These are phyloP conservation scores for Planococcus citri DNA, from an alignment of 1,140 invertebrate species.

Conservation along the genomic window DNA sequence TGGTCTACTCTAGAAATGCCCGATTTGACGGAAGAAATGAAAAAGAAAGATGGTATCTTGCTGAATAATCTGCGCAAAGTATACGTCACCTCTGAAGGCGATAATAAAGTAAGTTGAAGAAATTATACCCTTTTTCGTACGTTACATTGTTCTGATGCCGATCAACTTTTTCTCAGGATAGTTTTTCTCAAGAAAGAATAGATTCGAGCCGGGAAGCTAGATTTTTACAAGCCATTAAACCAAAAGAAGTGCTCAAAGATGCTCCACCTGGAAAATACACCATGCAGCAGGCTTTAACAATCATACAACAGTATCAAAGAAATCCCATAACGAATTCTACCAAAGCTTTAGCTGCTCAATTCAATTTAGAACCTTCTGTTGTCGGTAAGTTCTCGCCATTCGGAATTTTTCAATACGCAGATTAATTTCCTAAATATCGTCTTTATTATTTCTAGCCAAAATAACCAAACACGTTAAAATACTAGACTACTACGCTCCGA, in stretches of 20 bases:
- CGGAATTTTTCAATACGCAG: background rate
- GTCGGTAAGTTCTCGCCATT: background rate
- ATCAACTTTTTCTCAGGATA: background rate
- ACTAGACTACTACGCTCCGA: background rate
- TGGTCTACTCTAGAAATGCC: background rate
- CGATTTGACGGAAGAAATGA: background rate
- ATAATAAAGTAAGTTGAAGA: background rate
- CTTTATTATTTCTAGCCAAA: background rate
- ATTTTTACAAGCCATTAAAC: background rate
- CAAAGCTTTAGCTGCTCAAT: background rate
- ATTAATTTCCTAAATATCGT: background rate
- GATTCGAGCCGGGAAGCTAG: background rate
- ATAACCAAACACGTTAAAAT: background rate
- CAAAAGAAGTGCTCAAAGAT: background rate
- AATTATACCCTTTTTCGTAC: background rate
- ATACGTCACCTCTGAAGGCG: background rate
- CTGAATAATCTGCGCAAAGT: background rate
- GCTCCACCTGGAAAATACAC: background rate
- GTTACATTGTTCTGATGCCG: background rate
- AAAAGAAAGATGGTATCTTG: background rate
- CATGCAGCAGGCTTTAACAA: background rate
- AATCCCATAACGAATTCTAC: background rate
- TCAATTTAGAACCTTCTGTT: background rate
- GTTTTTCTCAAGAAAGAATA: background rate
- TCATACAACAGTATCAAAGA: background rate